Evolutionary conservation across 2,113 vertebrate genomes (phyloP).

Genomic region (Edolisoma coerulescens): DNA sequence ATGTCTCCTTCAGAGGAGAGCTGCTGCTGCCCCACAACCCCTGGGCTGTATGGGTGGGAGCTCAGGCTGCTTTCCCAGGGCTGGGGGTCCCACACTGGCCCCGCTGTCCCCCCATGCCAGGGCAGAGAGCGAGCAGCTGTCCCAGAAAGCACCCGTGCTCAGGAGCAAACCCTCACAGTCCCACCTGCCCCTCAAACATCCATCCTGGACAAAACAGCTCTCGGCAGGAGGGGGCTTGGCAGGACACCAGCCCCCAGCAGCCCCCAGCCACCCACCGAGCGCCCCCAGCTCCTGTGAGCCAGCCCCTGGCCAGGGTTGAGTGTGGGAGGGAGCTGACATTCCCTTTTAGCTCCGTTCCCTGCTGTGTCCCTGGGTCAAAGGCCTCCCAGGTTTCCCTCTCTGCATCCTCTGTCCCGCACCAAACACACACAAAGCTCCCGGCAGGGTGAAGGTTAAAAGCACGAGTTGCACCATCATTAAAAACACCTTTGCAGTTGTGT

Average conservation of each 20-base stretch:
- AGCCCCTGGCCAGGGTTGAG: neutral
- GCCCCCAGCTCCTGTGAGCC: accelerated
- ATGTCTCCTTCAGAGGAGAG: neutral
- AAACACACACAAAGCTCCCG: neutral
- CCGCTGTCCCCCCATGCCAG: accelerated
- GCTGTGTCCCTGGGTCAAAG: neutral
- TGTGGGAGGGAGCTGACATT: neutral
- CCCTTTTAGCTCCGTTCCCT: neutral
- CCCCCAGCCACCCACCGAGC: accelerated
- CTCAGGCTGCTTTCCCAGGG: neutral
- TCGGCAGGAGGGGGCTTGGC: neutral
- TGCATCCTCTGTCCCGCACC: neutral
- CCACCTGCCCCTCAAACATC: neutral
- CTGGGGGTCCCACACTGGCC: neutral
- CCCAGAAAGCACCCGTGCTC: neutral
- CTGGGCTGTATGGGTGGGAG: accelerated
- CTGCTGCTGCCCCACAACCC: neutral
- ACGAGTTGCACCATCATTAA: neutral
- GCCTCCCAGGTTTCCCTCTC: neutral
- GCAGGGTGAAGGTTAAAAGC: neutral
- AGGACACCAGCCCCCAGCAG: neutral
- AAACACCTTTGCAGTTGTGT: neutral
- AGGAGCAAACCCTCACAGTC: neutral
- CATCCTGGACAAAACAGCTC: accelerated
- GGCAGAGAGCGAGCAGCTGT: neutral